Percentiles rank a stretch among this genome's conserved stretches.
These are phyloP conservation scores for Sinelater perroti DNA, from an alignment of 2,888 invertebrate genomes.

Conservation along the genomic window DNA sequence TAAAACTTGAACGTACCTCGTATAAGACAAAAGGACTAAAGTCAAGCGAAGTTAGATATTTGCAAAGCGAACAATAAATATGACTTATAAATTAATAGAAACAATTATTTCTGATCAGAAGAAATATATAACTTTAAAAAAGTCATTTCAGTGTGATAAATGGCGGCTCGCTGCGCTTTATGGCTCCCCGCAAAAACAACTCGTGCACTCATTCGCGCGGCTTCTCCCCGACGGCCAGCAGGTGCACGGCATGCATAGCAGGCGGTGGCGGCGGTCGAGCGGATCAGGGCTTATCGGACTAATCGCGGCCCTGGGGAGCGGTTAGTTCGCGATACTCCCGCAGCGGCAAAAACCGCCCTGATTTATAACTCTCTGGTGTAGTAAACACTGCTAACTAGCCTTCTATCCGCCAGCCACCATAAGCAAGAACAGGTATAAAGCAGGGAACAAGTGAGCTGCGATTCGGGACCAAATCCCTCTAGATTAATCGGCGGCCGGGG, in stretches of 20 bases:
- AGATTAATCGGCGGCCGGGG: constrained; percentile 4
- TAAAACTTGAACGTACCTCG: too few species aligned
- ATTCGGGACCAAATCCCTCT: constrained; percentile 14
- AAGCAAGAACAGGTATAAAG: constrained; percentile 35
- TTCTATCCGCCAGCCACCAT: constrained; percentile 29
- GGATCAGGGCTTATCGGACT: constrained; percentile 53
- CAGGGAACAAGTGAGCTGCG: constrained; percentile 17
- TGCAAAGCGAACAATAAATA: too few species aligned
- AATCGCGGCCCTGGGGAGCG: constrained; percentile 55
- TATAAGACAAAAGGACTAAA: too few species aligned
- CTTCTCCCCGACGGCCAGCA: too few species aligned
- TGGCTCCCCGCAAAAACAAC: too few species aligned
- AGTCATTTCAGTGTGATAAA: too few species aligned
- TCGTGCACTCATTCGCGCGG: too few species aligned
- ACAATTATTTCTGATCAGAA: too few species aligned
- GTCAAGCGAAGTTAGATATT: too few species aligned
- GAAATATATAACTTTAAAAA: too few species aligned
- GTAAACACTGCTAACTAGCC: constrained; percentile 51
- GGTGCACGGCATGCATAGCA: constrained; percentile 38
- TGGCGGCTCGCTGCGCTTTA: too few species aligned
- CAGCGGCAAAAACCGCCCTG: constrained; percentile 39
- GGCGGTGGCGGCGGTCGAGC: constrained; percentile 35
- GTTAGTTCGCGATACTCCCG: constrained; percentile 46
- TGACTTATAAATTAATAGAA: too few species aligned
- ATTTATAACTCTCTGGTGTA: constrained; percentile 40